Evolutionary conservation across 2,888 invertebrate genomes (phyloP).

Genomic region (Aradus depressus): DNA sequence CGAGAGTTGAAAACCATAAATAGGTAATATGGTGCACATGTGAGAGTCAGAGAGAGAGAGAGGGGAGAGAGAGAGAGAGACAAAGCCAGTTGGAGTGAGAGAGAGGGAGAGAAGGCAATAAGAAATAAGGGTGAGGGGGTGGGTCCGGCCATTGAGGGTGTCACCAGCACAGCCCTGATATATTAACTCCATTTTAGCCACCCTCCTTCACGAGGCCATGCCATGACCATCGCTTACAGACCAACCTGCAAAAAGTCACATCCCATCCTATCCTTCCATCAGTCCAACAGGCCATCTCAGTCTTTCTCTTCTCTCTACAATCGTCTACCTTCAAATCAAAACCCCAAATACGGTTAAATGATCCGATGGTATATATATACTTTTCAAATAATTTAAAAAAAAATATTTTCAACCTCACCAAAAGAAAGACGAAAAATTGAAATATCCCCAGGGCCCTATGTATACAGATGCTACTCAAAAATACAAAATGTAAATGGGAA

Average conservation of each 20-base stretch:
- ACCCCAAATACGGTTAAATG: too few species aligned
- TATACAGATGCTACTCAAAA: too few species aligned
- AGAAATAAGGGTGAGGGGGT: slow-evolving; percentile 16
- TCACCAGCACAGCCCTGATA: slow-evolving; percentile 36
- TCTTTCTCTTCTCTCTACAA: too few species aligned
- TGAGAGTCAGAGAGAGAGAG: slow-evolving; percentile 1
- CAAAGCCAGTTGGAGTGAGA: slow-evolving; percentile 13
- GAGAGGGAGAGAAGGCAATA: slow-evolving; percentile 11
- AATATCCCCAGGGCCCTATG: neutral
- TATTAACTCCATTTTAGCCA: slow-evolving; percentile 37
- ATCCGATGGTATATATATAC: neutral
- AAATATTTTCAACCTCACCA: neutral
- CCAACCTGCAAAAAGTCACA: slow-evolving; percentile 21
- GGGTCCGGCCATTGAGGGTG: slow-evolving; percentile 34
- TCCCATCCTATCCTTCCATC: slow-evolving; percentile 5
- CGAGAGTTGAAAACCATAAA: neutral
- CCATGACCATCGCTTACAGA: slow-evolving; percentile 17
- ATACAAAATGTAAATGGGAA: neutral
- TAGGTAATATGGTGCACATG: neutral
- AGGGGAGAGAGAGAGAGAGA: slow-evolving; percentile 14
- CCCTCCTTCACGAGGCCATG: slow-evolving; percentile 1
- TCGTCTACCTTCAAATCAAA: slow-evolving; percentile 1
- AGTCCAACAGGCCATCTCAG: too few species aligned
- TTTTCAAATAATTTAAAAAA: neutral
- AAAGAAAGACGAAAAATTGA: slow-evolving; percentile 3